Percentiles rank a stretch among this genome's conserved stretches.
These are phyloP conservation scores for Diloba caeruleocephala DNA, from an alignment of 2,888 invertebrate genomes.

Conservation along the genomic window DNA sequence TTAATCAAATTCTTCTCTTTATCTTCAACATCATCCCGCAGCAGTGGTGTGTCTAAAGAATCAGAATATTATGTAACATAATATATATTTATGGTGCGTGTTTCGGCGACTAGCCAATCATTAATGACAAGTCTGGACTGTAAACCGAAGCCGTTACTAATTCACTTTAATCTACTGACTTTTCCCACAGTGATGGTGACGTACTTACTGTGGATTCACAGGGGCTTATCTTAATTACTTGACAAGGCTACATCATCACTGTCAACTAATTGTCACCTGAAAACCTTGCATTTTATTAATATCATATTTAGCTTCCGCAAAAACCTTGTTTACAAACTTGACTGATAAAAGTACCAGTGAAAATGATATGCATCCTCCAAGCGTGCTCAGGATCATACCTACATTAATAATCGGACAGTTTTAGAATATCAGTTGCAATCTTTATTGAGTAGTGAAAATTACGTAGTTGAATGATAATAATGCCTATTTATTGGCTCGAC, in stretches of 20 bases:
- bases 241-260: neutral
- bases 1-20: too few relatives aligned
- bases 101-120: conserved; percentile 8
- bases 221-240: conserved; percentile 8
- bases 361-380: conserved; percentile 5
- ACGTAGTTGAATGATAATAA: conserved; percentile 46
- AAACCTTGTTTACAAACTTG: neutral
- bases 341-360: conserved; percentile 9
- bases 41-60: too few relatives aligned
- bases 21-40: too few relatives aligned
- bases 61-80: too few relatives aligned
- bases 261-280: neutral
- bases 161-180: neutral
- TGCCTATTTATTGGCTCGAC: conserved; percentile 58
- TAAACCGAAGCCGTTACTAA: conserved; percentile 3
- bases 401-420: conserved; percentile 14
- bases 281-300: conserved; percentile 11
- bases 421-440: conserved; percentile 39
- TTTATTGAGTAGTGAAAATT: conserved; percentile 40
- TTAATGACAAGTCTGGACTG: conserved; percentile 4
- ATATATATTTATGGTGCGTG: neutral
- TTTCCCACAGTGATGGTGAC: conserved; percentile 1
- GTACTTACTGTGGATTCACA: neutral
- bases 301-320: neutral
- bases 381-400: neutral